Conservation (phyloP, 2,888 invertebrate genomes). For the Yponomeuta evonymella region DNA sequence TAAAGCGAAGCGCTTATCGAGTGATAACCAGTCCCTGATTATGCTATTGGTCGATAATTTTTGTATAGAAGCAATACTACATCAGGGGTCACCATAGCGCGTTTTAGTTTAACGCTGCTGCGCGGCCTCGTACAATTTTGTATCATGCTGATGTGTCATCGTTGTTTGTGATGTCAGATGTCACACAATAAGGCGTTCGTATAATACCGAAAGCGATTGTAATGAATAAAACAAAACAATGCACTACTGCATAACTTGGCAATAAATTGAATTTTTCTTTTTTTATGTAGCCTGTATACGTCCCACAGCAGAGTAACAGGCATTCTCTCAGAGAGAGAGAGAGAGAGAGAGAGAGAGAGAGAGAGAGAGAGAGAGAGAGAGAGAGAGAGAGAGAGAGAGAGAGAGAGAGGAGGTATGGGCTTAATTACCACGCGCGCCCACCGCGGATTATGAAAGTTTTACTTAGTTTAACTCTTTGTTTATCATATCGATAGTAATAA, state of each 20-base stretch:
- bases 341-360: too few relatives aligned
- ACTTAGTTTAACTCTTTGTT: not conserved
- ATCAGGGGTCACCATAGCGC: not conserved
- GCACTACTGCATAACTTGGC: not conserved
- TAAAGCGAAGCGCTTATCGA: conserved; percentile 13
- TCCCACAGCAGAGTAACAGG: too few relatives aligned
- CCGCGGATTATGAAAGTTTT: not conserved
- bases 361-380: too few relatives aligned
- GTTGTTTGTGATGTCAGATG: not conserved
- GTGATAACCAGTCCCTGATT: not conserved
- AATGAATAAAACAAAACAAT: not conserved
- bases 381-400: too few relatives aligned
- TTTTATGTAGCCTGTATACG: too few relatives aligned
- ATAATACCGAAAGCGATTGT: not conserved
- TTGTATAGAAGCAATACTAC: not conserved
- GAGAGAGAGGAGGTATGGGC: too few relatives aligned
- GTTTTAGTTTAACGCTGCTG: not conserved
- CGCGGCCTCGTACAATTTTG: not conserved
- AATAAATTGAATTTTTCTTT: not conserved
- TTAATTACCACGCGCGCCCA: too few relatives aligned
- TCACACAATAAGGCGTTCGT: not conserved
- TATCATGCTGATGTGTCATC: not conserved
- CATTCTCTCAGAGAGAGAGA: too few relatives aligned
- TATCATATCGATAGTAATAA: not conserved
- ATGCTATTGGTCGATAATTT: not conserved